phyloP scores from a whole-genome alignment of 2,888 invertebrate genomes.

The Desoria tigrina region DNA sequence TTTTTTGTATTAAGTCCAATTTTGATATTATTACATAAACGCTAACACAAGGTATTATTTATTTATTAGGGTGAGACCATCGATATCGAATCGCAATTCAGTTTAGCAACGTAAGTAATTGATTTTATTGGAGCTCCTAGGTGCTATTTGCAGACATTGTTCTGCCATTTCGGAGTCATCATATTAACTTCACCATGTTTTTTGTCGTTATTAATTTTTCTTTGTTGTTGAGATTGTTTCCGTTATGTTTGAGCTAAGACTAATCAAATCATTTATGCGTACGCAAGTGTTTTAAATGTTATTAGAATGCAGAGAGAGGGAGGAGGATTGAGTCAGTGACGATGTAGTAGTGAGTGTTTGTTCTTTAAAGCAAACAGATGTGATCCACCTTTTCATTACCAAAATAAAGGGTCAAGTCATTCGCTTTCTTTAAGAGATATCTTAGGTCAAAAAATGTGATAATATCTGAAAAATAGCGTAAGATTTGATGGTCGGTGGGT shows the following conservation, averaged over 20 bases:
- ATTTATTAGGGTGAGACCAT: background rate
- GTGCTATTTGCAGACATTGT: conserved; percentile 35
- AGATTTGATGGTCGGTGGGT: conserved; percentile 2
- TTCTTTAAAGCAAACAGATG: background rate
- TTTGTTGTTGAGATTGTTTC: conserved; percentile 35
- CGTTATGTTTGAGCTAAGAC: conserved; percentile 28
- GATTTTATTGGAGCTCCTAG: conserved; percentile 44
- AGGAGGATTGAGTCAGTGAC: conserved; percentile 6
- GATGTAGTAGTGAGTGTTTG: conserved; percentile 7
- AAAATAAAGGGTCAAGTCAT: background rate
- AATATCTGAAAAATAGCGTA: conserved; percentile 5
- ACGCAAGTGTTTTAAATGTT: conserved; percentile 28
- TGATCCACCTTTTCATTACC: background rate
- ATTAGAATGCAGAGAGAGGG: conserved; percentile 45
- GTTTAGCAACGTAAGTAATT: conserved; percentile 2
- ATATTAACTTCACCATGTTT: conserved; percentile 17
- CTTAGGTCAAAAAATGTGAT: conserved; percentile 5
- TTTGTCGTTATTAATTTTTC: conserved; percentile 30
- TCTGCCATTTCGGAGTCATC: background rate
- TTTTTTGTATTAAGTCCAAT: background rate
- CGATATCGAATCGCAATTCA: conserved; percentile 7
- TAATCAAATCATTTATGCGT: conserved; percentile 15
- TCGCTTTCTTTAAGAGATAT: background rate
- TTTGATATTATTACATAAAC: conserved; percentile 1
- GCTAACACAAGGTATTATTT: background rate